phyloP scores from a whole-genome alignment of 1,140 invertebrate species.

The Zaprionus capensis region DNA sequence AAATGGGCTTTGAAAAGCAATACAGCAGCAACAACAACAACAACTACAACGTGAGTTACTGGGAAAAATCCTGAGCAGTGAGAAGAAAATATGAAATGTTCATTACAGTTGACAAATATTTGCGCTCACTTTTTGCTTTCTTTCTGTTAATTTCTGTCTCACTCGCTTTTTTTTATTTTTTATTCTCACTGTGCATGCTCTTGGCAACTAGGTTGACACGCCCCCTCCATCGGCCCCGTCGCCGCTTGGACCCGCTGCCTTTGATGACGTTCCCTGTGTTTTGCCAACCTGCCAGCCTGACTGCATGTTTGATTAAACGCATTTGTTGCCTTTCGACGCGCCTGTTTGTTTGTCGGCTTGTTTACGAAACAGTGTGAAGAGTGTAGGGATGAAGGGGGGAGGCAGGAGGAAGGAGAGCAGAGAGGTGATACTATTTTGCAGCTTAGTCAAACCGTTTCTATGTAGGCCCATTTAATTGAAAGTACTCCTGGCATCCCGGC shows the following conservation, averaged over 20 bases:
- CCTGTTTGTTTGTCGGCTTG: conserved; percentile 30
- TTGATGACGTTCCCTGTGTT: conserved; percentile 34
- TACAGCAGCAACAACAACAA: conserved; percentile 15
- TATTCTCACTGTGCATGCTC: conserved; percentile 65
- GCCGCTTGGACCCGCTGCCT: conserved; percentile 4
- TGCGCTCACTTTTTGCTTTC: conserved; percentile 64
- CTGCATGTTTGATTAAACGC: conserved; percentile 80
- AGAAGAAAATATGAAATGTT: conserved; percentile 79
- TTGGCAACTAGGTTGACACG: conserved; percentile 54
- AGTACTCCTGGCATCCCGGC: conserved; percentile 22
- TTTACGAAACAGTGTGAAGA: conserved; percentile 22
- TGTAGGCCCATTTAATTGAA: conserved; percentile 51
- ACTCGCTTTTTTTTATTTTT: conserved; percentile 36
- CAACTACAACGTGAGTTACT: neutral
- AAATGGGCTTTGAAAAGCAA: conserved; percentile 69
- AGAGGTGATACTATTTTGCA: conserved; percentile 29
- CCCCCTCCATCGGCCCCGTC: neutral
- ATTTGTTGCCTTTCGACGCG: conserved; percentile 79
- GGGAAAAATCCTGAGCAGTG: conserved; percentile 35
- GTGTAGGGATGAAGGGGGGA: neutral
- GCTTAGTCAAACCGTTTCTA: conserved; percentile 38
- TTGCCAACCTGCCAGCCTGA: neutral
- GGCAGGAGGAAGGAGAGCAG: neutral
- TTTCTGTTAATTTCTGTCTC: conserved; percentile 56
- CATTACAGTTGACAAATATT: conserved; percentile 83